phyloP scores from a whole-genome alignment of 2,113 vertebrate species.

The Oxyruncus cristatus region DNA sequence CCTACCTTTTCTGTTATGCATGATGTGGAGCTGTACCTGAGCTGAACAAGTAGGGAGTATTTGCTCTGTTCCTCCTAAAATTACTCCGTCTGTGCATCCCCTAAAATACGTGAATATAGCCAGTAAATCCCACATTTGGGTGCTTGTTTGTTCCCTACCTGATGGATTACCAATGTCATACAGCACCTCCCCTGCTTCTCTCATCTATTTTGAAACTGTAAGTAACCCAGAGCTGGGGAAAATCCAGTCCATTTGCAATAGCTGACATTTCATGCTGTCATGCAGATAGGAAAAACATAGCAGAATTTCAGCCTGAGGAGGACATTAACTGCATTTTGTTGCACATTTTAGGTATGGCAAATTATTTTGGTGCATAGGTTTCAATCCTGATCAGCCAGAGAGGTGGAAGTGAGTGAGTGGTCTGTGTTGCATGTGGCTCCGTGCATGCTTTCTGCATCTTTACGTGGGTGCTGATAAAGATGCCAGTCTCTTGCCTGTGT shows the following conservation, averaged over 20 bases:
- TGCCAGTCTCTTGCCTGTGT: neutral
- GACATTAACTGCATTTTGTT: neutral
- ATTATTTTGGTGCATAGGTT: neutral
- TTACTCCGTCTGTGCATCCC: neutral
- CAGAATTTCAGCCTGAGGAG: neutral
- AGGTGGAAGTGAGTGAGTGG: accelerated
- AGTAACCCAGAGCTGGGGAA: neutral
- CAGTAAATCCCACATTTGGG: neutral
- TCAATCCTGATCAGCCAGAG: neutral
- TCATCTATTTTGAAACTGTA: neutral
- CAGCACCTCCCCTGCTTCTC: neutral
- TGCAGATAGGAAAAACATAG: neutral
- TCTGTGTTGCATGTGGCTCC: accelerated
- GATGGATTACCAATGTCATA: neutral
- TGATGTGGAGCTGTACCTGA: accelerated
- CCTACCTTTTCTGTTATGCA: neutral
- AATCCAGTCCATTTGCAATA: neutral
- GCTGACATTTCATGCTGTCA: neutral
- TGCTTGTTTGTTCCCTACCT: neutral
- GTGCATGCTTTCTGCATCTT: accelerated
- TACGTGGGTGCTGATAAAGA: neutral
- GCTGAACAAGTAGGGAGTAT: neutral
- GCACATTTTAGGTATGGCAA: neutral
- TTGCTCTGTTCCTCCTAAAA: neutral
- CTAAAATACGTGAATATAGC: neutral